A percentile compares a stretch with the other conserved stretches of the same genome.
Evolutionary conservation across 2,888 invertebrate species (phyloP).

Genomic region (Trachelus tabidus): DNA sequence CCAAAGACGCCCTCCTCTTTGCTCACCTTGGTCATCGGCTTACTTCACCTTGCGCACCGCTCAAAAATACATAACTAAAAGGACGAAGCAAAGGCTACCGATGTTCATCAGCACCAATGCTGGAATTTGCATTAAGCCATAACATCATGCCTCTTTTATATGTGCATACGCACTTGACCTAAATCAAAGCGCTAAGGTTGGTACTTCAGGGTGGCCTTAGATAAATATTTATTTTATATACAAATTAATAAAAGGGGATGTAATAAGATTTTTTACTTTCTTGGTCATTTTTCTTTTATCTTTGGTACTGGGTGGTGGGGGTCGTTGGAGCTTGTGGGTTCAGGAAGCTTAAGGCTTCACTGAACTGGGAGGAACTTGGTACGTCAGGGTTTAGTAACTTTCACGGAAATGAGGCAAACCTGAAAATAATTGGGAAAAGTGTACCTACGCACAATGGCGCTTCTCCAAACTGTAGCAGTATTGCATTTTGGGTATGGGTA

Average conservation of each 20-base stretch:
- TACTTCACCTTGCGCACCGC: constrained; percentile 22
- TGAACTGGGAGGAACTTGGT: constrained; percentile 20
- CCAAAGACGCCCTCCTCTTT: constrained; percentile 41
- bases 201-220: neutral
- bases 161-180: neutral
- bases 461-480: constrained; percentile 42
- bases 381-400: constrained; percentile 12
- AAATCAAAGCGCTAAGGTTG: neutral
- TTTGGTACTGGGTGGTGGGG: neutral
- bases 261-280: neutral
- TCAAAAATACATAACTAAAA: constrained; percentile 38
- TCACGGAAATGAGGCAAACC: constrained; percentile 24
- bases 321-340: neutral
- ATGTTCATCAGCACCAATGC: constrained; percentile 31
- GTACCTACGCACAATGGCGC: constrained; percentile 18
- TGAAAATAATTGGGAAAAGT: constrained; percentile 32
- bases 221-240: neutral
- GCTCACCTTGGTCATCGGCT: neutral
- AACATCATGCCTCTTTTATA: neutral
- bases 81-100: constrained; percentile 7
- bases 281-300: neutral
- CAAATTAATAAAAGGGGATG: constrained; percentile 5
- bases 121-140: constrained; percentile 46
- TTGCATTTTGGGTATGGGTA: constrained; percentile 7
- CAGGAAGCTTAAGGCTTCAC: constrained; percentile 19